Conservation (phyloP, 2,888 invertebrate genomes). For the Stenodema calcarata region DNA sequence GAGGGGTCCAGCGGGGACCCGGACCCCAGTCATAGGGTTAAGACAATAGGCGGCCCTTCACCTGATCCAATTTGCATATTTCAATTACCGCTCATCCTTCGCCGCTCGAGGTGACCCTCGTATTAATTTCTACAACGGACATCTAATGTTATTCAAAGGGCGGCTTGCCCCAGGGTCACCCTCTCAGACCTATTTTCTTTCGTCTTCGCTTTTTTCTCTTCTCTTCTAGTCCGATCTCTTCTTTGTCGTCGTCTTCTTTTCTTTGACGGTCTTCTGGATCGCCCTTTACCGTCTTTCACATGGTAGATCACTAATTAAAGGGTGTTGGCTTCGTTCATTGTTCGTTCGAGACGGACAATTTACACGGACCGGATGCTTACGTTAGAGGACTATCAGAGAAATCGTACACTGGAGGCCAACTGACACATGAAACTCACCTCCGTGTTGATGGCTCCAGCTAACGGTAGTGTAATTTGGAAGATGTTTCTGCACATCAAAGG, state of each 20-base stretch:
- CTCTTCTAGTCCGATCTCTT: not conserved
- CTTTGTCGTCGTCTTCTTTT: not conserved
- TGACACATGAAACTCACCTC: too few relatives aligned
- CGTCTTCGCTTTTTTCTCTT: not conserved
- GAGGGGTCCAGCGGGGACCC: not conserved
- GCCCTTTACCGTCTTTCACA: not conserved
- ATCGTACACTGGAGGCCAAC: too few relatives aligned
- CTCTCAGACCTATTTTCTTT: not conserved
- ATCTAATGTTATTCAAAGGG: not conserved
- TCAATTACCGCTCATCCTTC: conserved; percentile 42
- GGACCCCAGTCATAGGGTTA: not conserved
- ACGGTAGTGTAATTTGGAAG: too few relatives aligned
- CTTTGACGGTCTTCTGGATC: not conserved
- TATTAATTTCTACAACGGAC: not conserved
- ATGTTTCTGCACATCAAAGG: too few relatives aligned
- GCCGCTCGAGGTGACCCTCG: not conserved
- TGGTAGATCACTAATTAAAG: not conserved
- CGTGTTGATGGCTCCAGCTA: too few relatives aligned
- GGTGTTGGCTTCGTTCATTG: not conserved
- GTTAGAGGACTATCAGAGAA: too few relatives aligned
- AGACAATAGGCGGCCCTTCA: conserved; percentile 14
- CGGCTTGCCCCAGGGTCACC: not conserved
- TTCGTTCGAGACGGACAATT: not conserved
- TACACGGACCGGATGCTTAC: not conserved
- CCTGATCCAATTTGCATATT: conserved; percentile 31